A percentile compares a stretch with the other conserved stretches of the same genome.
Evolutionary conservation across 2,888 invertebrate genomes (phyloP).

Genomic region (Schrankia costaestrigalis): DNA sequence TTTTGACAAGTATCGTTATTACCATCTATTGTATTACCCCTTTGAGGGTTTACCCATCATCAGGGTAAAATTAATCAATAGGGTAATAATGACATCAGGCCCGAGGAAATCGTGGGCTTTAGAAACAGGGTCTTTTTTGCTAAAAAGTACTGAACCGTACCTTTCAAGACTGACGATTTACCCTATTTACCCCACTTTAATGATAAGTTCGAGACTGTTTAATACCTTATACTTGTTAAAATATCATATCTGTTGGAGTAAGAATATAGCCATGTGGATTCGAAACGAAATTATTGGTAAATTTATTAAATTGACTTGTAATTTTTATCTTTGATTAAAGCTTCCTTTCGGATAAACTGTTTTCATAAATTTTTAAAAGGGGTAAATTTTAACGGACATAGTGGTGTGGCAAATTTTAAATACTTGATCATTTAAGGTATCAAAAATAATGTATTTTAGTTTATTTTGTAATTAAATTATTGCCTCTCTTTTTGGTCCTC

Average conservation of each 20-base stretch:
- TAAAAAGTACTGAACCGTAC: conserved; percentile 32
- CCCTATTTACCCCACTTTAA: conserved; percentile 35
- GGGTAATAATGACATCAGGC: conserved; percentile 6
- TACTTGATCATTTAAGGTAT: too few species aligned
- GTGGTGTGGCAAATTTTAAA: too few species aligned
- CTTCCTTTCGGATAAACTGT: conserved; percentile 14
- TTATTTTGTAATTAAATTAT: too few species aligned
- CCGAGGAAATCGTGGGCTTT: conserved; percentile 8
- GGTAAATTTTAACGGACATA: too few species aligned
- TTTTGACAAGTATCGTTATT: conserved; percentile 4
- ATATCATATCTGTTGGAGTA: conserved; percentile 32
- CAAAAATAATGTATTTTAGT: too few species aligned
- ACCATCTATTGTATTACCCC: too few species aligned
- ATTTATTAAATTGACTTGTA: conserved; percentile 7
- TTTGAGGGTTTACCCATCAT: too few species aligned
- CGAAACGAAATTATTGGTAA: conserved; percentile 29
- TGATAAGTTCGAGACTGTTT: conserved; percentile 27
- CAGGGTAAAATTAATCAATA: conserved; percentile 1
- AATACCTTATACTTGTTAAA: conserved; percentile 19
- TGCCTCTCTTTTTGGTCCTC: too few species aligned
- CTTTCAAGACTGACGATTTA: conserved; percentile 63
- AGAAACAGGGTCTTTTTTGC: conserved; percentile 29
- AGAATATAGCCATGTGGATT: conserved; percentile 19
- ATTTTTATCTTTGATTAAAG: conserved; percentile 6
- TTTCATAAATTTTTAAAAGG: too few species aligned